Conservation (phyloP, 2,888 invertebrate species). For the Ormyrus nitidulus region DNA sequence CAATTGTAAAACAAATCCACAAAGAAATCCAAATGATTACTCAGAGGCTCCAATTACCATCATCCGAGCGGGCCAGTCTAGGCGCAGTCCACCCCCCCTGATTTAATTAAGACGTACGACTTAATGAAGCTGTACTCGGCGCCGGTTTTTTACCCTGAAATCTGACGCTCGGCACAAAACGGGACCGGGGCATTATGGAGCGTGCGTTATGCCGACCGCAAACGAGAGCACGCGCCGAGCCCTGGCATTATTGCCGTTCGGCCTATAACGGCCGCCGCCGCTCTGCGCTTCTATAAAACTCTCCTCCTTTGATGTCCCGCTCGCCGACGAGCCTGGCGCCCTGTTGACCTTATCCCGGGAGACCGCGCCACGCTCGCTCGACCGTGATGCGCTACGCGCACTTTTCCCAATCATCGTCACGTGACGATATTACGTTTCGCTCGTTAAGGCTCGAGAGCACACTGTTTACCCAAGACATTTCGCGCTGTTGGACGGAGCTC, state of each 20-base stretch:
- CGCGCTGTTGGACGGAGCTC: neutral
- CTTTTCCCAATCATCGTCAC: constrained; percentile 49
- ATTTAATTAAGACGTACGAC: constrained; percentile 37
- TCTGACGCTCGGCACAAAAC: neutral
- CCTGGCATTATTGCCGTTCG: constrained; percentile 17
- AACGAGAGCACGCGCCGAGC: constrained; percentile 14
- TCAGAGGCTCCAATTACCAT: too few species aligned
- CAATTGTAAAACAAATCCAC: too few species aligned
- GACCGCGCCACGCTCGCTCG: neutral
- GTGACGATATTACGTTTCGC: constrained; percentile 48
- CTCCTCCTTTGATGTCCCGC: constrained; percentile 45
- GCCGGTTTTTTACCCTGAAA: constrained; percentile 22
- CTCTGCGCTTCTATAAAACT: constrained; percentile 20
- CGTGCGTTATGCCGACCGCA: neutral
- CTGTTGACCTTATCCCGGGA: constrained; percentile 53
- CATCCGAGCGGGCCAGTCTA: too few species aligned
- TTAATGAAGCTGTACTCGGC: neutral
- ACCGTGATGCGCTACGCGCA: constrained; percentile 3
- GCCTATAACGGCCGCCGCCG: too few species aligned
- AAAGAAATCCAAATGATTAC: too few species aligned
- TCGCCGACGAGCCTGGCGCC: neutral
- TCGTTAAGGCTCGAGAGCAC: constrained; percentile 16
- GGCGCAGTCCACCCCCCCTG: neutral
- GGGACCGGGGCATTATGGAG: neutral
- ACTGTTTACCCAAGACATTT: constrained; percentile 16